Base-by-base conservation (phyloP, 2,888 invertebrate species). In the Parnassius glacialis region DNA sequence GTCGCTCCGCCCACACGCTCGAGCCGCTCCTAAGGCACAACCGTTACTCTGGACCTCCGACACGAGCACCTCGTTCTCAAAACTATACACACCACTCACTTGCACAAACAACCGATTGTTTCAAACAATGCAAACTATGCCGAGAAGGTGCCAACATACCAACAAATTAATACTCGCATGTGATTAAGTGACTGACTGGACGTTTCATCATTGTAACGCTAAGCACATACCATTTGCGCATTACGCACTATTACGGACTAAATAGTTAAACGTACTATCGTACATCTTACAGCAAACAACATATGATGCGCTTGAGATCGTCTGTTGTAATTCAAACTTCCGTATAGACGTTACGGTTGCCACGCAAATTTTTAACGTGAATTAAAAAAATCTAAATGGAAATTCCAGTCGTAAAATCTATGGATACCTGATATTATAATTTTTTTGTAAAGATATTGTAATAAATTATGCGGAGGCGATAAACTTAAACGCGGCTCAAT, bases 1-100 rank as follows among this genome's bases (percentile, higher is more conserved):
- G 84, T 88, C 86, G 85, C 85, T 83, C 87, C 90, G 85, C 90
- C 90, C 87, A 90, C 90, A 79, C 87, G 79, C 12, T 44, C 76
- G 64, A 70, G 80, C 83, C 81, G 80, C 83, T 79, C 82, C 84
- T 76, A 81, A 74, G 78, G 70, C 81, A 81, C 82, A 80, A 89
- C 90, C 88, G 89, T 89, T 89, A 89, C 84, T 78, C 74, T 78
- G 82, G 80, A 83, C 83, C 82, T 75, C 79, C 76, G 76, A 78
- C 80, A 78, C 79, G 72, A 75, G 76, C 78, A 78, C 80, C 81
- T 79, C 79, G 78, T 78, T 81, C 79, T 76, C 72, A 70, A 71
- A 75, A 74, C 73, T 65, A 71, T 72, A 73, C 74, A 75, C 73
- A 65, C 65, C 74, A 79, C 74, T 78, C 75, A 72, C 76, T 74